Conservation (phyloP, 2,113 vertebrate species). For the Sinocyclocheilus maitianheensis region DNA sequence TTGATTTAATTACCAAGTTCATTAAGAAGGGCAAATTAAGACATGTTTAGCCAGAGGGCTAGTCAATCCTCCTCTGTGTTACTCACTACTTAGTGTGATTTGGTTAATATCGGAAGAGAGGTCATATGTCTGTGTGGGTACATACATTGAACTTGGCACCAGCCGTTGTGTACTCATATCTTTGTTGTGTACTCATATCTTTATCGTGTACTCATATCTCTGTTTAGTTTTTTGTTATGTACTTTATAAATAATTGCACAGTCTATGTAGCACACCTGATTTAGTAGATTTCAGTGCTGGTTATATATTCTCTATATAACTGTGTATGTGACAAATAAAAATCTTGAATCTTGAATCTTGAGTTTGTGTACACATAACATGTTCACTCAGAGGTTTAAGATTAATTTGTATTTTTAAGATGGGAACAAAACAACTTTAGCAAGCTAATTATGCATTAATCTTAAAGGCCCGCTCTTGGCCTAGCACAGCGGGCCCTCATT, state of each 20-base stretch:
- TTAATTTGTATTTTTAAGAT: background rate
- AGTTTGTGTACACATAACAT: slow-evolving; percentile 10
- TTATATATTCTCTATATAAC: too few relatives aligned
- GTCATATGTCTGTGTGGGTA: background rate
- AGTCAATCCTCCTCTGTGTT: slow-evolving; percentile 47
- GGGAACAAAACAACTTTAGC: background rate
- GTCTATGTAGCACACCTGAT: too few relatives aligned
- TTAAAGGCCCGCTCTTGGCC: slow-evolving; percentile 50
- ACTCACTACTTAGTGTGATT: slow-evolving; percentile 28
- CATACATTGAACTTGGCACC: background rate
- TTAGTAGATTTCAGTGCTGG: too few relatives aligned
- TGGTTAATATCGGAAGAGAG: background rate
- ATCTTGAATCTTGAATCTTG: too few relatives aligned
- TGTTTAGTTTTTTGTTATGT: too few relatives aligned
- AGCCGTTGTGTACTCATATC: background rate
- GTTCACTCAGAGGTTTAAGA: background rate
- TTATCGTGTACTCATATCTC: too few relatives aligned
- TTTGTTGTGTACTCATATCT: too few relatives aligned
- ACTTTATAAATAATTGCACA: too few relatives aligned
- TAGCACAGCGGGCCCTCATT: slow-evolving; percentile 50
- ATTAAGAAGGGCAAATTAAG: slow-evolving; percentile 60
- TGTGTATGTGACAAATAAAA: too few relatives aligned
- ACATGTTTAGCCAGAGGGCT: slow-evolving; percentile 61
- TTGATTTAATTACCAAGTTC: slow-evolving; percentile 69
- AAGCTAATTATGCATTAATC: slow-evolving; percentile 56